Evolutionary conservation across 2,797 vertebrate species (phyloP).

Genomic region (Syndactyla subalaris): DNA sequence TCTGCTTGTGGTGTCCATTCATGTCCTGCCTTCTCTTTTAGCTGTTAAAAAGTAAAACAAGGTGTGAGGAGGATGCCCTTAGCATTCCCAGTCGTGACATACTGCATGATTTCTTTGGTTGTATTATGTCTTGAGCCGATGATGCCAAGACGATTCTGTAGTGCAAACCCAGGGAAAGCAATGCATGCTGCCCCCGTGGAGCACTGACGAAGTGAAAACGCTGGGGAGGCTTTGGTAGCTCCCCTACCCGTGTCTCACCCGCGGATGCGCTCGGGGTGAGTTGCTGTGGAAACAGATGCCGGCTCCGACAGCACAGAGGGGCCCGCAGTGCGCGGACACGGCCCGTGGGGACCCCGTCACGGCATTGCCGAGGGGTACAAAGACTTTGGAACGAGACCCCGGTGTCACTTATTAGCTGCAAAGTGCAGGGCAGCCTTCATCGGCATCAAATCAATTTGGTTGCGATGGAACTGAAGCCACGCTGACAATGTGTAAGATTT

Average conservation of each 20-base stretch:
- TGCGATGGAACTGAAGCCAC: slow-evolving; percentile 61
- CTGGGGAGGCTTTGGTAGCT: background rate
- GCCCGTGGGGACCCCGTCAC: slow-evolving; percentile 65
- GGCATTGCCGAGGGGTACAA: slow-evolving; percentile 68
- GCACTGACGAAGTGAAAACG: background rate
- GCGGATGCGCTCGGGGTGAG: background rate
- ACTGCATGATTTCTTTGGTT: background rate
- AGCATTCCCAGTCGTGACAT: background rate
- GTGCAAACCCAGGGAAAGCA: background rate
- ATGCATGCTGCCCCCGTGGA: background rate
- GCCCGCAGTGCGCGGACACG: background rate
- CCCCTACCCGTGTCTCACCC: background rate
- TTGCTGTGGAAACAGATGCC: slow-evolving; percentile 67
- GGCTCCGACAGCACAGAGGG: background rate
- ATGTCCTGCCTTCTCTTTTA: background rate
- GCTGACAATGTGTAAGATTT: background rate
- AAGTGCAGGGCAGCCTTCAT: slow-evolving; percentile 64
- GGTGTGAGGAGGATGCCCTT: background rate
- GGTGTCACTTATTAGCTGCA: slow-evolving; percentile 69
- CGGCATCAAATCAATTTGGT: slow-evolving; percentile 58
- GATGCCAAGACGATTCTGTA: background rate
- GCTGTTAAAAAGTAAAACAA: background rate
- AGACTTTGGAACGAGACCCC: slow-evolving; percentile 73
- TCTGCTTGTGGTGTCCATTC: background rate
- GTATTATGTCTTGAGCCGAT: background rate